A percentile compares a stretch with the other conserved stretches of the same genome.
phyloP scores from a whole-genome alignment of 2,113 vertebrate genomes.

The Hippocampus guttulatus region DNA sequence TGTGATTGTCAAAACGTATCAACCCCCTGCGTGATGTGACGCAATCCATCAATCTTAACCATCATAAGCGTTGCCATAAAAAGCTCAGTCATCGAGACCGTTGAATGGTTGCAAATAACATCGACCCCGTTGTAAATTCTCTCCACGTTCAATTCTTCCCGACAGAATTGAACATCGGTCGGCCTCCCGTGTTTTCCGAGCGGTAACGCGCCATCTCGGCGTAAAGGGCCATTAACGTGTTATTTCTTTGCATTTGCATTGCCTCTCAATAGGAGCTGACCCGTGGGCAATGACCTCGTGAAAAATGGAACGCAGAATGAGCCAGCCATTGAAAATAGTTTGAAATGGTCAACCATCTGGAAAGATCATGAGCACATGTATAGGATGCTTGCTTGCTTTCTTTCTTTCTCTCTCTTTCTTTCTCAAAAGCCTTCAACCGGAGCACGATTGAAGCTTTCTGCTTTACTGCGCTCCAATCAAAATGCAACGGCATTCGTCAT shows the following conservation, averaged over 20 bases:
- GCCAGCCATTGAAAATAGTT: constrained; percentile 43
- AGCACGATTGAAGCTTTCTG: constrained; percentile 19
- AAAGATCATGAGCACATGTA: constrained; percentile 38
- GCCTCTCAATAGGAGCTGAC: constrained; percentile 39
- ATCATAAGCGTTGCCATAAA: not conserved
- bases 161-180: not conserved
- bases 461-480: constrained; percentile 24
- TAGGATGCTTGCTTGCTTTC: constrained; percentile 24
- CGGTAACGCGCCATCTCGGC: constrained; percentile 14
- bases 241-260: constrained; percentile 33
- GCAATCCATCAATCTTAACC: not conserved
- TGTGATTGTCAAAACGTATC: no score
- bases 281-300: constrained; percentile 39
- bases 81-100: not conserved
- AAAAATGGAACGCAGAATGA: constrained; percentile 49
- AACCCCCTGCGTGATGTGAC: no score
- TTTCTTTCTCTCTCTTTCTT: constrained; percentile 24
- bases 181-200: not conserved
- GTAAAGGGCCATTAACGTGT: not conserved
- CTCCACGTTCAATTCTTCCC: not conserved
- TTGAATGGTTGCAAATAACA: not conserved
- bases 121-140: not conserved
- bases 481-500: not conserved
- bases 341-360: constrained; percentile 51
- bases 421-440: constrained; percentile 21